Evolutionary conservation across 2,888 invertebrate species (phyloP).

Genomic region (Tinea trinotella): DNA sequence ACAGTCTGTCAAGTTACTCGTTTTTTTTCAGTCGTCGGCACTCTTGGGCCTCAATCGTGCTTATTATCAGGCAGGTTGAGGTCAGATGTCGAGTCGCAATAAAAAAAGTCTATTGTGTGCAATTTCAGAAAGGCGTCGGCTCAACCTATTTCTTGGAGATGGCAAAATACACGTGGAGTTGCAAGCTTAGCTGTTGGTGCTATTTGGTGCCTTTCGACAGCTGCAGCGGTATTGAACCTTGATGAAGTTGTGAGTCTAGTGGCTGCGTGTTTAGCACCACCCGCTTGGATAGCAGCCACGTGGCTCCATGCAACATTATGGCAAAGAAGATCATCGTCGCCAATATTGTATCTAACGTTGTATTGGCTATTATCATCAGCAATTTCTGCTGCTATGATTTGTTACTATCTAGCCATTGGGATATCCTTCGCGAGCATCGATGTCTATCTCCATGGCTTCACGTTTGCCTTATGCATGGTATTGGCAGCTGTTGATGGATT

Average conservation of each 20-base stretch:
- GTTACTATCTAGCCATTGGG: conserved; percentile 34
- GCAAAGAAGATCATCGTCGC: conserved; percentile 51
- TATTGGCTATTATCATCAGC: conserved; percentile 55
- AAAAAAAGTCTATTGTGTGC: too few species aligned
- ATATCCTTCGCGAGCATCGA: conserved; percentile 35
- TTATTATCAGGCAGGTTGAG: too few species aligned
- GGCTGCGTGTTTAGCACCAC: conserved; percentile 43
- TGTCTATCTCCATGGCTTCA: conserved; percentile 43
- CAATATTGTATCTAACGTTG: conserved; percentile 55
- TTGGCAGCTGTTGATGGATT: conserved; percentile 49
- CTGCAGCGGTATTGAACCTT: conserved; percentile 41
- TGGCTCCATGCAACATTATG: conserved; percentile 53
- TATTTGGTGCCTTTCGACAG: conserved; percentile 49
- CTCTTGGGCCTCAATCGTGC: too few species aligned
- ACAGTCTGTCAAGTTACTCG: too few species aligned
- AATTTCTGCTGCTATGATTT: conserved; percentile 42
- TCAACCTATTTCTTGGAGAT: conserved; percentile 34
- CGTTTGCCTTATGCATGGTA: conserved; percentile 38
- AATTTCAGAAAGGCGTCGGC: neutral
- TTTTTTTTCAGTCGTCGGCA: too few species aligned
- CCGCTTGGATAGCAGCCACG: conserved; percentile 56
- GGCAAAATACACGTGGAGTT: conserved; percentile 50
- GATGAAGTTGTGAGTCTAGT: conserved; percentile 41
- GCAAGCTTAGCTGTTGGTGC: conserved; percentile 42
- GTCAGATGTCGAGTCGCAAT: neutral